Evolutionary conservation across 2,797 vertebrate genomes (phyloP).

Genomic region (Philypnodon macrostomus): DNA sequence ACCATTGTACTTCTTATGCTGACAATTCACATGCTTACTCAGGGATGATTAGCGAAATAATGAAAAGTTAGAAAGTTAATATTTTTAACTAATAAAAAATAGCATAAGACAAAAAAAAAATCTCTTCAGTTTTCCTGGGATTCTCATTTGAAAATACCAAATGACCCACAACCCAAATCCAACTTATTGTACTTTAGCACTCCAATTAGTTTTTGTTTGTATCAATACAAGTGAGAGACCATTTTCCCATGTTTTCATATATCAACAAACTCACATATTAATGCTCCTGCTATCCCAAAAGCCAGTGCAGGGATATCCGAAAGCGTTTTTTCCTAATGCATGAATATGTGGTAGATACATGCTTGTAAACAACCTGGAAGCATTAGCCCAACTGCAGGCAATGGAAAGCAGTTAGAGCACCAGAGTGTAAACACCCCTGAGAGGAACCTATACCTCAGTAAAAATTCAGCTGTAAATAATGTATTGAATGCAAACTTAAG

Average conservation of each 20-base stretch:
- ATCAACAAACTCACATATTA: constrained; percentile 8
- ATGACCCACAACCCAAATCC: neutral
- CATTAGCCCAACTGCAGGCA: constrained; percentile 52
- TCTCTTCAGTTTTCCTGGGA: no score
- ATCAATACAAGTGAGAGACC: neutral
- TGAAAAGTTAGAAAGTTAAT: no score
- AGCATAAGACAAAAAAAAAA: no score
- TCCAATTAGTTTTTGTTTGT: constrained; percentile 3
- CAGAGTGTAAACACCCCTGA: constrained; percentile 66
- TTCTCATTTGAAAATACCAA: neutral
- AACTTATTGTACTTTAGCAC: constrained; percentile 5
- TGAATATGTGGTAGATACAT: constrained; percentile 3
- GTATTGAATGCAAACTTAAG: constrained; percentile 79
- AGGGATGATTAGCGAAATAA: no score
- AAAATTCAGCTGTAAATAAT: constrained; percentile 78
- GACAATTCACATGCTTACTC: no score
- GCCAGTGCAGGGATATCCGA: neutral
- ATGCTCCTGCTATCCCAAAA: neutral
- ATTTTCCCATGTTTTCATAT: neutral
- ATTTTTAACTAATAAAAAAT: no score
- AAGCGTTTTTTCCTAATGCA: constrained; percentile 18
- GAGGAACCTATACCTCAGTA: constrained; percentile 73
- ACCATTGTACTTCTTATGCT: no score
- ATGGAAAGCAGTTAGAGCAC: constrained; percentile 68
- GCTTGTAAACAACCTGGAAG: constrained; percentile 44